phyloP scores from a whole-genome alignment of 2,797 vertebrate species.

The Champsocephalus gunnari region DNA sequence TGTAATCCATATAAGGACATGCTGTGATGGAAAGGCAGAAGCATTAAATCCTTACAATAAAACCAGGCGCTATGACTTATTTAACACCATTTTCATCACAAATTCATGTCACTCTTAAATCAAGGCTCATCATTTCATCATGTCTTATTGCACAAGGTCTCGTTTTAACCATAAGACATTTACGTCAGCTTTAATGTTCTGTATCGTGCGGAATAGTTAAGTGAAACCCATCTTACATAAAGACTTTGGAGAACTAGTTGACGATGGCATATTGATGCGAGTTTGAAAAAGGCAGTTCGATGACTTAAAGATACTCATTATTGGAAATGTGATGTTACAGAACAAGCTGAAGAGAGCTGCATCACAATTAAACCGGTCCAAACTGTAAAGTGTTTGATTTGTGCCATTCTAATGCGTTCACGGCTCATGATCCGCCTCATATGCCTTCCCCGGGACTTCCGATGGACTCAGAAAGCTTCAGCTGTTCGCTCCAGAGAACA shows the following conservation, averaged over 20 bases:
- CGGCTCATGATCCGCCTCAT: background rate
- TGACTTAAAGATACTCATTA: conserved; percentile 1
- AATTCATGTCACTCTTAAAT: conserved; percentile 45
- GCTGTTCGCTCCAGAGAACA: conserved; percentile 12
- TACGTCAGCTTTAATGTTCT: too few relatives aligned
- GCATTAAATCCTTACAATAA: conserved; percentile 59
- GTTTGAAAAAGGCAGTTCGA: conserved; percentile 10
- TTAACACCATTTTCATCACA: conserved; percentile 50
- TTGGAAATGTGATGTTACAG: conserved; percentile 44
- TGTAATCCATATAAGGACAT: conserved; percentile 49
- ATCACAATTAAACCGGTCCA: conserved; percentile 23
- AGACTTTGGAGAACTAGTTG: background rate
- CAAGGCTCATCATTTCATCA: conserved; percentile 17
- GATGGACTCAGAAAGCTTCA: conserved; percentile 25
- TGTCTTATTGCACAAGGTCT: conserved; percentile 1
- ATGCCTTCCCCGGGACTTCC: background rate
- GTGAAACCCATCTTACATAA: background rate
- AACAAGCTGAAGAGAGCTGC: conserved; percentile 32
- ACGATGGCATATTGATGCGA: background rate
- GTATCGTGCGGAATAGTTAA: background rate
- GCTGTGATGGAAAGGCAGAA: conserved; percentile 31
- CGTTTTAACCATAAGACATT: background rate
- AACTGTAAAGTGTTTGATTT: conserved; percentile 4
- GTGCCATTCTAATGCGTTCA: background rate
- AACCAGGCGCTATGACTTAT: conserved; percentile 49